phyloP scores from a whole-genome alignment of 2,797 vertebrate species.

The Orestias chungarensis region DNA sequence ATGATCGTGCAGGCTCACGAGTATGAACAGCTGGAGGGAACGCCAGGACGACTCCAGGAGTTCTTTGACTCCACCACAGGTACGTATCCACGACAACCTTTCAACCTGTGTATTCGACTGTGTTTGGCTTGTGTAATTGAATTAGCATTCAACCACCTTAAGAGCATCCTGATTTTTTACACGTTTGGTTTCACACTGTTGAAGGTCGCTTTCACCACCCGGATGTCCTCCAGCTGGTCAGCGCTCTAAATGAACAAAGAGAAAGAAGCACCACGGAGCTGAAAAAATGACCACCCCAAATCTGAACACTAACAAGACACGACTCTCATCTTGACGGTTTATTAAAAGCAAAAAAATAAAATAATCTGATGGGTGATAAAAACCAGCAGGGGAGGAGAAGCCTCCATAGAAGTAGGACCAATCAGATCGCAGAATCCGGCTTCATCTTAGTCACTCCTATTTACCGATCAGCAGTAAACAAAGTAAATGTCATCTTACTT shows the following conservation, averaged over 20 bases:
- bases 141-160: neutral
- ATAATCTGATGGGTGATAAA: neutral
- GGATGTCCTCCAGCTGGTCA: conserved; percentile 86
- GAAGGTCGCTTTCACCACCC: conserved; percentile 92
- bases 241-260: conserved; percentile 86
- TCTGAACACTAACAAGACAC: conserved; percentile 14
- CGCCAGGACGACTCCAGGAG: conserved; percentile 91
- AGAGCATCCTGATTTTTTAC: neutral
- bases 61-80: conserved; percentile 93
- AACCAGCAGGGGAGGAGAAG: neutral
- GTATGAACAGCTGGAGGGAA: conserved; percentile 90
- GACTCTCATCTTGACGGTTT: conserved; percentile 40
- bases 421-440: neutral
- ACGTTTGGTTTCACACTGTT: neutral
- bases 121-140: no score
- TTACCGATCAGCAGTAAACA: neutral
- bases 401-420: neutral
- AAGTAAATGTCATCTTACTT: neutral
- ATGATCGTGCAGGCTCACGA: conserved; percentile 97
- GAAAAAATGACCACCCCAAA: conserved; percentile 1
- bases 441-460: neutral
- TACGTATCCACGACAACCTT: conserved; percentile 50
- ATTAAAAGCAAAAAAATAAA: neutral
- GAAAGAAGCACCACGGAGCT: conserved; percentile 47
- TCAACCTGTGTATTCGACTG: no score